Evolutionary conservation across 2,888 invertebrate species (phyloP), one percentile per base, ranked within the genome.

Genomic region (Timandra comae): DNA sequence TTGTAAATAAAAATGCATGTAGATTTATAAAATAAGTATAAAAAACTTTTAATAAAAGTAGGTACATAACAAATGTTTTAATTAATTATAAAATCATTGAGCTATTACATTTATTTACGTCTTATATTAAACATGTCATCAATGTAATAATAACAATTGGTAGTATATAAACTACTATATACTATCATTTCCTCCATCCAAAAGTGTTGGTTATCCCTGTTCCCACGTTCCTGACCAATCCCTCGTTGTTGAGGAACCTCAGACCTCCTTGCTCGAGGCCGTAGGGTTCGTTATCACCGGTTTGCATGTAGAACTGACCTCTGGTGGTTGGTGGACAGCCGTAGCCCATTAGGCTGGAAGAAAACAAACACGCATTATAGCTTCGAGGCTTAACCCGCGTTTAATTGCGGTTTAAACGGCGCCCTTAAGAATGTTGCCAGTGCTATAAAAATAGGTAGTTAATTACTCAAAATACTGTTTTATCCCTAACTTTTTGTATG

Each of bases 261-360:
- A 39, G 8, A 1, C 58, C 57, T 3, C 33, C 19, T 2, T 20
- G 8, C 0, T 42, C 43, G 8, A 50, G 43, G 0, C 41, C 45
- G 35, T 36, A 57, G 3, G 53, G 56, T 0, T 23, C 4, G 10
- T 36, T 30, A 2, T 43, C 46, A 0, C 35, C 30, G 0, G 58
- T 58, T 24, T 48, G 56, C 4, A 58, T 41, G 36, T 27, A 58
- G 44, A 50, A 58, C 7, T 28, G 10, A 3, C 58, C 58, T 3
- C 26, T 33, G 0, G 49, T 36, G 1, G 26, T 31, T 0, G 43
- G 33, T 3, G 35, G 29, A 23, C 51, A 42, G 5, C 24, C 44
- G 25, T 44, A 44, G 0, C 58, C 58, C 58, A 58, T 58, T 2
- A 45, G 28, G 3, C 54, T 55, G 48, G 1, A n/a, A 25, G 27